phyloP scores from a whole-genome alignment of 1,140 invertebrate genomes.

The Ctenoplectra terminalis region DNA sequence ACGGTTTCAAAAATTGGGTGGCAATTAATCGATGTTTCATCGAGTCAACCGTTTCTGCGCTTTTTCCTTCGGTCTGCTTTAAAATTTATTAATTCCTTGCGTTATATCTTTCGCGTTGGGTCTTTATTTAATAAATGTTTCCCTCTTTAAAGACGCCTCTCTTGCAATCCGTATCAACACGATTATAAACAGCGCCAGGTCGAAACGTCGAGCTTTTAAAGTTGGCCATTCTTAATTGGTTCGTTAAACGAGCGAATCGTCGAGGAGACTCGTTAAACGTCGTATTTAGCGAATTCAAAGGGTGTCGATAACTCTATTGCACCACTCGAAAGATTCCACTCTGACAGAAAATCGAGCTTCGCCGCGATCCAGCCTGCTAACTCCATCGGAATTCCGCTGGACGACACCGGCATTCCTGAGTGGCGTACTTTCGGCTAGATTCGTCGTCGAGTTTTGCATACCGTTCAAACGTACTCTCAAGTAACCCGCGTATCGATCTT shows the following conservation, averaged over 20 bases:
- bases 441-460: not conserved
- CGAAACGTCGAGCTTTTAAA: not conserved
- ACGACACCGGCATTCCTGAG: not conserved
- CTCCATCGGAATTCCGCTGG: not conserved
- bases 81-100: not conserved
- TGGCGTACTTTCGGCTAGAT: not conserved
- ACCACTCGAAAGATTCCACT: not conserved
- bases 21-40: constrained; percentile 27
- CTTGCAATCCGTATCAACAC: too few relatives aligned
- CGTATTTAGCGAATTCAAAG: not conserved
- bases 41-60: constrained; percentile 12
- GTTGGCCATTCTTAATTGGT: not conserved
- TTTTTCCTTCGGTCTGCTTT: too few relatives aligned
- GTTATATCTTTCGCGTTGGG: too few relatives aligned
- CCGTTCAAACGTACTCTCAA: not conserved
- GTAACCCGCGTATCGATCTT: not conserved
- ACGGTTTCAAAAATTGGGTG: not conserved
- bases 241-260: not conserved
- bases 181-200: not conserved
- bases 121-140: not conserved
- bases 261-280: constrained; percentile 9
- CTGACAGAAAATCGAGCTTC: not conserved
- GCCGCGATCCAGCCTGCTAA: not conserved
- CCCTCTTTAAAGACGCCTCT: not conserved
- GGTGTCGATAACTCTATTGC: not conserved